Percentiles rank a stretch among this genome's conserved stretches.
Evolutionary conservation across 2,797 vertebrate species (phyloP).

Genomic region (Eremophila alpestris): DNA sequence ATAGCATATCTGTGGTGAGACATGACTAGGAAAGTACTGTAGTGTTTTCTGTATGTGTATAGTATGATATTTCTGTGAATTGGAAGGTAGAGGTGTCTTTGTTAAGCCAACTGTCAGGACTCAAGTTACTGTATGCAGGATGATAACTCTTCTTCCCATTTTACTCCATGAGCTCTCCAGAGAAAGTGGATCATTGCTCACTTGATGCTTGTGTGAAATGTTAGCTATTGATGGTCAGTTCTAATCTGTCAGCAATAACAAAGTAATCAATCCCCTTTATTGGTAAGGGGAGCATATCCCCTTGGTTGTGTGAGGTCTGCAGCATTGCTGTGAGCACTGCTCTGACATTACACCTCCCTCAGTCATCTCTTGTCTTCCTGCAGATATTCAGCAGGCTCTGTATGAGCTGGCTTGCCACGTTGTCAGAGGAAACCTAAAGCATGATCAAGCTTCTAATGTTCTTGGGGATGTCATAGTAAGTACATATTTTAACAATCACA

Average conservation of each 20-base stretch:
- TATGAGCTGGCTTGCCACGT: conserved; percentile 95
- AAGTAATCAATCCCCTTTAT: neutral
- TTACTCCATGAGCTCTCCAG: neutral
- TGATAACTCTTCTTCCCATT: neutral
- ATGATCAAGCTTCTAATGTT: conserved; percentile 89
- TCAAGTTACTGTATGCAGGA: neutral
- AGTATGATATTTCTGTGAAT: neutral
- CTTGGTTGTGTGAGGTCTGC: neutral
- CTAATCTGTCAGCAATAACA: neutral
- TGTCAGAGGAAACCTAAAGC: conserved; percentile 92
- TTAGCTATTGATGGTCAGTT: neutral
- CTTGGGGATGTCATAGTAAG: conserved; percentile 93
- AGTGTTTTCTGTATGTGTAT: neutral
- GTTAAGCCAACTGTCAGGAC: neutral
- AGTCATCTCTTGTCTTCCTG: conserved; percentile 4
- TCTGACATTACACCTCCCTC: neutral
- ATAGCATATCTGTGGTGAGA: neutral
- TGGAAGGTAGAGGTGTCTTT: neutral
- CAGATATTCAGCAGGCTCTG: conserved; percentile 92
- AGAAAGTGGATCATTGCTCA: neutral
- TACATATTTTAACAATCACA: conserved; percentile 1
- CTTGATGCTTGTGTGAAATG: neutral
- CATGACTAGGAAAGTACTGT: neutral
- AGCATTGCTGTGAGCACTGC: neutral
- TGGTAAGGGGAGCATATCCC: neutral